Evolutionary conservation across 2,113 vertebrate species (phyloP).

Genomic region (Forbesichthys agassizii): DNA sequence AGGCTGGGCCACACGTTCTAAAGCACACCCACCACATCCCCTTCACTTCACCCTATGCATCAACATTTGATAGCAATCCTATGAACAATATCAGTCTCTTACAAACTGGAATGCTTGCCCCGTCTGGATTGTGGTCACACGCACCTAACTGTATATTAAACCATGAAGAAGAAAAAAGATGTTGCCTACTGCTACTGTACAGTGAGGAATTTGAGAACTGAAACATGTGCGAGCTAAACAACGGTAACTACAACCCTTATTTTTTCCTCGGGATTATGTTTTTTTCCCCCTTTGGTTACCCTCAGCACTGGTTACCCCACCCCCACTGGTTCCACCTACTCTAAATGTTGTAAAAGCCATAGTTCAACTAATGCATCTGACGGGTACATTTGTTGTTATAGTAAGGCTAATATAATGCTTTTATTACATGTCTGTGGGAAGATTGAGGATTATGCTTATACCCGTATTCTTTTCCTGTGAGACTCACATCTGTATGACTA

Average conservation of each 20-base stretch:
- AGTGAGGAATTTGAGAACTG: constrained; percentile 11
- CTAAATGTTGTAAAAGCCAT: neutral
- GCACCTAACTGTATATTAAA: neutral
- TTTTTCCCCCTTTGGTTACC: constrained; percentile 26
- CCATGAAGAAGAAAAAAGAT: neutral
- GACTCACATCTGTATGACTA: constrained; percentile 35
- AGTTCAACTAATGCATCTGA: neutral
- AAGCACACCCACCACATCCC: neutral
- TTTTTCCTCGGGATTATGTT: constrained; percentile 37
- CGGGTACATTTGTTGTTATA: neutral
- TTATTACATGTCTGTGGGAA: no score
- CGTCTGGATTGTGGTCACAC: no score
- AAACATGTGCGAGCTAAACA: constrained; percentile 23
- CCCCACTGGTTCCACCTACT: constrained; percentile 12
- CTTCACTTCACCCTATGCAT: no score
- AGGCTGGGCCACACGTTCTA: constrained; percentile 1
- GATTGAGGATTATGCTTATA: neutral
- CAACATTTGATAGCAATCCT: neutral
- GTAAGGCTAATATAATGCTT: no score
- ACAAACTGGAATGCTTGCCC: no score
- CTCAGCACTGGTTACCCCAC: constrained; percentile 42
- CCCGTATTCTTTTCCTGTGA: constrained; percentile 33
- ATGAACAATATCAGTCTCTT: no score
- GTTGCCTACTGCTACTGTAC: neutral
- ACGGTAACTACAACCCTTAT: neutral